Percentiles rank a stretch among this genome's conserved stretches.
Evolutionary conservation across 2,888 invertebrate genomes (phyloP).

Genomic region (Entomobrya proxima): DNA sequence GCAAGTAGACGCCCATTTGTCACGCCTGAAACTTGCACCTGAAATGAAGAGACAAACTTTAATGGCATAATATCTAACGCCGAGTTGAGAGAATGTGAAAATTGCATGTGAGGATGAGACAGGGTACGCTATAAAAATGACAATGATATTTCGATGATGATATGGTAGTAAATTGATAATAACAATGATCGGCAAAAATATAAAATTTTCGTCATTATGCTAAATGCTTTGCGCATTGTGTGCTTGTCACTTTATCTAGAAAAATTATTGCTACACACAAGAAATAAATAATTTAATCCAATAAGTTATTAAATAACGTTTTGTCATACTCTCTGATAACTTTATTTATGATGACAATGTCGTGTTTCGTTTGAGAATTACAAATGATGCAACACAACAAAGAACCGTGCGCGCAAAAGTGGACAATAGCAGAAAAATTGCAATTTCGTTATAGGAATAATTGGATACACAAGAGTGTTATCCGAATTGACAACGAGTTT

Average conservation of each 20-base stretch:
- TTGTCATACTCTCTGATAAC: not conserved
- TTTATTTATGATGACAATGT: not conserved
- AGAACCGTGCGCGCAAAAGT: not conserved
- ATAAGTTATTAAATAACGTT: not conserved
- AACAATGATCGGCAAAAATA: not conserved
- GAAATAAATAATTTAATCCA: constrained; percentile 3
- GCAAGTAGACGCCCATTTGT: constrained; percentile 60
- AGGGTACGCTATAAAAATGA: not conserved
- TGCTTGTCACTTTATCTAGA: constrained; percentile 28
- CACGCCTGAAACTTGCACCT: constrained; percentile 58
- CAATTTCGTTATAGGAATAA: not conserved
- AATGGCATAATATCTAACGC: no score
- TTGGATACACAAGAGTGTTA: no score
- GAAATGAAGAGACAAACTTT: constrained; percentile 2
- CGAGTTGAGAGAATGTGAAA: not conserved
- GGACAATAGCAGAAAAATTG: not conserved
- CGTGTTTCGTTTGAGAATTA: constrained; percentile 14
- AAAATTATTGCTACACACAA: not conserved
- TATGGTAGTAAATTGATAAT: not conserved
- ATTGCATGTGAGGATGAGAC: constrained; percentile 13
- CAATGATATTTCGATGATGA: not conserved
- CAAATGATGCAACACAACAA: constrained; percentile 7
- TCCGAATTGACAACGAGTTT: constrained; percentile 13
- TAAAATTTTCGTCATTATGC: not conserved
- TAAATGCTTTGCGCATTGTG: not conserved